These are phyloP conservation scores for Drosophila maculinotata DNA, from an alignment of 2,888 invertebrate genomes.

Conservation along the genomic window DNA sequence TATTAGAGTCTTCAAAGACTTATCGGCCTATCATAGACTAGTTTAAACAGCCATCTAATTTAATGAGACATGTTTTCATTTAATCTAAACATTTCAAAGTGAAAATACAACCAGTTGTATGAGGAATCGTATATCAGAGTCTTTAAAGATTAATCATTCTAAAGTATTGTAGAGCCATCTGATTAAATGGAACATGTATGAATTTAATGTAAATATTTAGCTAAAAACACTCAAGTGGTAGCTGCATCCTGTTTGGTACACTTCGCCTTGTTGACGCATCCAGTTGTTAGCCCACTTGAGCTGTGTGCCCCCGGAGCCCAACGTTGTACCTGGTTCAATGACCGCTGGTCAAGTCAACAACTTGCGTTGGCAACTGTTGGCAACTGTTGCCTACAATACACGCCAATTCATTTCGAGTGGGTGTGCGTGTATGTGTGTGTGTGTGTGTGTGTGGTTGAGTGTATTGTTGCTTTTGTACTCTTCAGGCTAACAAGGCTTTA, in stretches of 20 bases:
- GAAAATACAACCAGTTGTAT: no score
- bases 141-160: no score
- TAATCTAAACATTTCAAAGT: conserved; percentile 35
- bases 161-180: background rate
- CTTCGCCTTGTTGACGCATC: conserved; percentile 4
- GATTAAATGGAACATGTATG: conserved; percentile 2
- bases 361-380: conserved; percentile 36
- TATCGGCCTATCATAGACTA: no score
- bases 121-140: no score
- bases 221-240: conserved; percentile 19
- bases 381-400: conserved; percentile 51
- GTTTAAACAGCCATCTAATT: background rate
- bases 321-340: conserved; percentile 41
- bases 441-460: conserved; percentile 1
- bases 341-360: conserved; percentile 63
- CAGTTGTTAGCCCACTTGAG: conserved; percentile 37
- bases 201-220: conserved; percentile 34
- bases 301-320: conserved; percentile 7
- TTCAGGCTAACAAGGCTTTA: conserved; percentile 72
- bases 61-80: conserved; percentile 9
- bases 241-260: conserved; percentile 27
- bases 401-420: conserved; percentile 57
- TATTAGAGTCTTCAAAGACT: no score
- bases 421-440: conserved; percentile 24
- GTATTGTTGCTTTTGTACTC: conserved; percentile 30